These are phyloP conservation scores for Lepus timidus DNA, from an alignment of 2,113 vertebrate genomes.

Conservation along the genomic window DNA sequence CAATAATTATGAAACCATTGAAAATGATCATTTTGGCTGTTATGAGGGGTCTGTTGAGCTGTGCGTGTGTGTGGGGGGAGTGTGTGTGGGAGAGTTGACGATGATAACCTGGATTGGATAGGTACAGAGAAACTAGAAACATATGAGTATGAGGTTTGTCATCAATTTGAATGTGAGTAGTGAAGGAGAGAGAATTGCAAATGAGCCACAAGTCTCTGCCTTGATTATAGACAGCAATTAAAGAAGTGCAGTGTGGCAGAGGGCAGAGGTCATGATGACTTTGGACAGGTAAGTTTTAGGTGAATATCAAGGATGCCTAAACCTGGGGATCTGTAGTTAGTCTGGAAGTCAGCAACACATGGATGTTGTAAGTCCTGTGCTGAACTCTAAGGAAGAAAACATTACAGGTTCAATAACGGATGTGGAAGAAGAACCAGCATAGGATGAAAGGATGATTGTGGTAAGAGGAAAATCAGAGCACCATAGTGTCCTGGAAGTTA, in stretches of 20 bases:
- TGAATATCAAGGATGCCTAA: not conserved
- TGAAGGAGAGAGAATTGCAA: not conserved
- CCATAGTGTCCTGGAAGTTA: not conserved
- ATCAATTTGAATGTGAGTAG: not conserved
- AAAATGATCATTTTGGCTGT: not conserved
- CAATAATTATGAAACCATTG: not conserved
- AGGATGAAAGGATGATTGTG: not conserved
- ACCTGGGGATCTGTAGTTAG: not conserved
- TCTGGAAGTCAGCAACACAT: fast-evolving
- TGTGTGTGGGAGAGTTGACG: not conserved
- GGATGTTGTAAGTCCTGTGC: not conserved
- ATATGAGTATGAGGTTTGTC: not conserved
- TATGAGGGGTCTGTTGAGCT: not conserved
- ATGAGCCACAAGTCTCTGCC: not conserved
- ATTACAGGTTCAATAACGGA: not conserved
- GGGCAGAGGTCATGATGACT: not conserved
- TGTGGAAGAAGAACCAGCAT: not conserved
- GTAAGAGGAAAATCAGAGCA: not conserved
- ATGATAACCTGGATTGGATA: not conserved
- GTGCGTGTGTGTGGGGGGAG: too few species aligned
- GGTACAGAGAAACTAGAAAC: not conserved
- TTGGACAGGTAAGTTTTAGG: not conserved
- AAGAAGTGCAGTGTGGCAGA: not conserved
- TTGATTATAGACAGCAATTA: not conserved
- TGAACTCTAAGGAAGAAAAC: not conserved